Evolutionary conservation across 1,140 invertebrate species (phyloP), one percentile per base, ranked within the genome.

Genomic region (Trinorchestia longiramus): DNA sequence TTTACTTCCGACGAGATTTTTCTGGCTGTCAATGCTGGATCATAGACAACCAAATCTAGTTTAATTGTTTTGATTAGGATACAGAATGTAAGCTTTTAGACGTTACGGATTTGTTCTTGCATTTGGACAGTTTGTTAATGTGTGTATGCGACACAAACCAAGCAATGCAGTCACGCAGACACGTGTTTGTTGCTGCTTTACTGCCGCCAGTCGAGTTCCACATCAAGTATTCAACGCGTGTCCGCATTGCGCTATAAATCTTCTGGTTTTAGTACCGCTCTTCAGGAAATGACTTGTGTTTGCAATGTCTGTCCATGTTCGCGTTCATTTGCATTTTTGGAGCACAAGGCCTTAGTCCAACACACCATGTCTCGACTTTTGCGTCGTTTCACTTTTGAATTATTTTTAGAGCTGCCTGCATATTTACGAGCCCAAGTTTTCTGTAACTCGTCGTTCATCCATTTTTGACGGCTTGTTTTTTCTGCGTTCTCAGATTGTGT

Each of bases 321-420:
- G 62, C 62, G 62, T 77, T 77, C 62, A 77, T 77, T 77, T 77
- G 62, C 62, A 77, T 77, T 77, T 77, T 77, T 77, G 62, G 62
- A 77, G 62, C 62, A 77, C 62, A 77, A 77, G 62, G 28, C 15
- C 62, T 77, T 77, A 77, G 62, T 77, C 62, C 28, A 77, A 77
- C 62, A 77, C 28, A 36, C 62, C 62, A 53, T 77, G 62, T 77
- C 62, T 77, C 62, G 62, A 77, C 62, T 11, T 77, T 77, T 77
- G 62, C 62, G 62, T 77, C 62, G 62, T 77, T 28, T 77, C 62
- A 36, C 15, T 77, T 77, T 77, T 77, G 62, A 77, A 77, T 77
- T 77, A 36, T 77, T 77, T 77, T 77, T 77, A 77, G 62, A 11
- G 11, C 62, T 77, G 62, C 62, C 3, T 23, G 62, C 62, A 77